These are phyloP conservation scores for Melanotaenia parkinsoni DNA, from an alignment of 2,797 vertebrate species.

Conservation along the genomic window DNA sequence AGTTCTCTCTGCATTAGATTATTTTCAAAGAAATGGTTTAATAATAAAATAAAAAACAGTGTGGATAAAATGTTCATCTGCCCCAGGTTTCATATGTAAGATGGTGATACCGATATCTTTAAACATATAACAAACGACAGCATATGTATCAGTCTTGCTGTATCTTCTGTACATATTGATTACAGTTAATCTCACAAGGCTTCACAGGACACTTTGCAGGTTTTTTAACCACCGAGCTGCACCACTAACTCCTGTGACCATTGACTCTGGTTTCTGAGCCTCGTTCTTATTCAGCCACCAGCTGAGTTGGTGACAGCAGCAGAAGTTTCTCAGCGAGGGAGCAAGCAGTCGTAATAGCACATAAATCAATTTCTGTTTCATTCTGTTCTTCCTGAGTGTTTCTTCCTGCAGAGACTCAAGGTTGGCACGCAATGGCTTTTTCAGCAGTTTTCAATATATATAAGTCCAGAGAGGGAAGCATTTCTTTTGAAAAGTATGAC, in stretches of 20 bases:
- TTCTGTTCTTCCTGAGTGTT: slow-evolving; percentile 32
- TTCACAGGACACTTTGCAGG: neutral
- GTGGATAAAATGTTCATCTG: neutral
- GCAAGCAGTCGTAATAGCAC: slow-evolving; percentile 30
- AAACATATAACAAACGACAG: neutral
- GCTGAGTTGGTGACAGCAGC: slow-evolving; percentile 32
- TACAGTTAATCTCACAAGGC: neutral
- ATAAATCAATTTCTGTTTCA: slow-evolving; percentile 53
- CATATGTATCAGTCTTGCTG: neutral
- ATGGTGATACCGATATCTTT: too few species aligned
- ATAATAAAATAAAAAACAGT: neutral
- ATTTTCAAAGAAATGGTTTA: too few species aligned
- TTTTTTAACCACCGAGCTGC: slow-evolving; percentile 1
- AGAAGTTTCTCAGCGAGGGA: slow-evolving; percentile 29
- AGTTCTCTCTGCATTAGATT: too few species aligned
- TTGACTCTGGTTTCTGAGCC: neutral
- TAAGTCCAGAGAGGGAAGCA: slow-evolving; percentile 38
- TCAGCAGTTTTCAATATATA: slow-evolving; percentile 51
- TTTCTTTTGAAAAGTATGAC: slow-evolving; percentile 48
- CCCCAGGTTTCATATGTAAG: too few species aligned
- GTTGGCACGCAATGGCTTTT: slow-evolving; percentile 30
- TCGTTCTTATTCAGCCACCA: slow-evolving; percentile 18
- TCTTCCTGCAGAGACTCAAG: slow-evolving; percentile 39
- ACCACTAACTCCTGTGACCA: slow-evolving; percentile 1
- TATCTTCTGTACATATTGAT: neutral